Evolutionary conservation across 2,113 vertebrate genomes (phyloP).

Genomic region (Sinocyclocheilus grahami): DNA sequence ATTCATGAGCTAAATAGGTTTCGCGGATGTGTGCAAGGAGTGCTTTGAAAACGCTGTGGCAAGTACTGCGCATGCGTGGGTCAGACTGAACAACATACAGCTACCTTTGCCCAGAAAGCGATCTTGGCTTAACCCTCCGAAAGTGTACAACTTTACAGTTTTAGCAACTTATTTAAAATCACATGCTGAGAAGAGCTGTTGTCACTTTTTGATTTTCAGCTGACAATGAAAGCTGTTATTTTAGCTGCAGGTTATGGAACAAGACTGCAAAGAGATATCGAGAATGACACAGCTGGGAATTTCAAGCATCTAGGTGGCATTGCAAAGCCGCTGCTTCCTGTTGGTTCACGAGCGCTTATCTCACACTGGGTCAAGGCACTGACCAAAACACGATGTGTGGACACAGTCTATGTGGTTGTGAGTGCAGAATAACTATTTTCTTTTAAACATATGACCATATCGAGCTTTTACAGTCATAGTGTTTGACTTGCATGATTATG

Average conservation of each 20-base stretch:
- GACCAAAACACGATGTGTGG: slow-evolving; percentile 57
- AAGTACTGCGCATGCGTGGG: not conserved
- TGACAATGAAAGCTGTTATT: slow-evolving; percentile 78
- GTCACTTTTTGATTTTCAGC: not conserved
- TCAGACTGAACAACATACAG: not conserved
- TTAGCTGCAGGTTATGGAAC: slow-evolving; percentile 83
- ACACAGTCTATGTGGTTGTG: slow-evolving; percentile 75
- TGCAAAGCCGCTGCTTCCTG: slow-evolving; percentile 78
- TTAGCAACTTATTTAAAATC: not conserved
- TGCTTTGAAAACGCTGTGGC: not conserved
- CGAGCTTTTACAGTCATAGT: not conserved
- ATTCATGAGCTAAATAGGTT: not conserved
- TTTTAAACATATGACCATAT: not conserved
- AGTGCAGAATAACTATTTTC: slow-evolving; percentile 50
- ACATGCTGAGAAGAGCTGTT: not conserved
- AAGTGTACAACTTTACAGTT: not conserved
- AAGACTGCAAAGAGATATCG: slow-evolving; percentile 75
- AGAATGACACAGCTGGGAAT: slow-evolving; percentile 65
- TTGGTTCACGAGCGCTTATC: slow-evolving; percentile 68
- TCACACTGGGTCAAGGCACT: slow-evolving; percentile 77
- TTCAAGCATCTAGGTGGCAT: slow-evolving; percentile 67
- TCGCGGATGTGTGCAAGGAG: not conserved
- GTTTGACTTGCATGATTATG: no score
- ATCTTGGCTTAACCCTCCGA: no score
- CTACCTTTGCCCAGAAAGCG: not conserved